Conservation (phyloP, 2,797 vertebrate species). For the Dicrostonyx torquatus region DNA sequence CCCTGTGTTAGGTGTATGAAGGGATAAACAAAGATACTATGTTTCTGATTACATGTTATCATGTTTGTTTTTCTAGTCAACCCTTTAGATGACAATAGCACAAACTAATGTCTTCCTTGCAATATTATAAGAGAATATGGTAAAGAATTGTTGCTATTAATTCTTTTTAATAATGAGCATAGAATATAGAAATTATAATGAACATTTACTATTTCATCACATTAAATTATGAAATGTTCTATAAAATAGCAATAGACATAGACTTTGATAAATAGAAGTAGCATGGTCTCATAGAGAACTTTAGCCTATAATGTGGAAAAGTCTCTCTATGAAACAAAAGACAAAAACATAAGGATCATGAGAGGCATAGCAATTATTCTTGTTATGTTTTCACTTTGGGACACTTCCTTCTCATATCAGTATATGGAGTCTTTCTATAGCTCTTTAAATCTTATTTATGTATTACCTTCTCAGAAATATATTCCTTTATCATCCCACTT, state of each 20-base stretch:
- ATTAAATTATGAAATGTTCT: background rate
- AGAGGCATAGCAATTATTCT: background rate
- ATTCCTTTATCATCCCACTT: background rate
- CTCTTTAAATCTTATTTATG: background rate
- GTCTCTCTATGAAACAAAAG: background rate
- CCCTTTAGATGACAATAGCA: background rate
- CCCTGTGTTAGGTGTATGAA: background rate
- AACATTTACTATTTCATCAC: background rate
- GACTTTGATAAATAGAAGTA: background rate
- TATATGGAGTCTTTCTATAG: background rate
- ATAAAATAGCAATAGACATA: background rate
- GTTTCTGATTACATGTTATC: background rate
- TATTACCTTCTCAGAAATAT: background rate
- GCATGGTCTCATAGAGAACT: background rate
- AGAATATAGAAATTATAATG: background rate
- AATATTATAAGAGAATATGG: background rate
- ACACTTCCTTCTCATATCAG: background rate
- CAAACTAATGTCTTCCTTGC: background rate
- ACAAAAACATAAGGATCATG: background rate
- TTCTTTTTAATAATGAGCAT: background rate
- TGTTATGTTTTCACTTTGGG: background rate
- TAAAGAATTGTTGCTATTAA: background rate
- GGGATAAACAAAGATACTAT: background rate
- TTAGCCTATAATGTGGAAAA: too few species aligned
- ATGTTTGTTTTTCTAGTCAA: background rate